Conservation (phyloP, 2,888 invertebrate genomes). For the Dryobotodes eremita region DNA sequence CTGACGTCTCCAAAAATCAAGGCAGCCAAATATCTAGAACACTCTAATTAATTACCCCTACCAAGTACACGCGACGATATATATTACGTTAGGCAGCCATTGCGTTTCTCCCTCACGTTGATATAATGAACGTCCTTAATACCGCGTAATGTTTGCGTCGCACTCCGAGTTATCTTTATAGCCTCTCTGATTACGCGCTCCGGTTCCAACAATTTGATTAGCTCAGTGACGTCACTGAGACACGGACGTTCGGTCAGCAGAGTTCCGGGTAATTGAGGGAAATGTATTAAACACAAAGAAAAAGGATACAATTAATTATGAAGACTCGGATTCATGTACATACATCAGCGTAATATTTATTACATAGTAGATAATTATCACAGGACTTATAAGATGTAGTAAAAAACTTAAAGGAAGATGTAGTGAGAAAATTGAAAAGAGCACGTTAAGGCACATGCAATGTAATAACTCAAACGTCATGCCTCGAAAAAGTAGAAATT, state of each 20-base stretch:
- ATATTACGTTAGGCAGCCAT: background rate
- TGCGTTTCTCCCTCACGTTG: background rate
- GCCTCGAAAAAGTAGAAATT: no score
- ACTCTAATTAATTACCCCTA: background rate
- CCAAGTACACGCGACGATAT: background rate
- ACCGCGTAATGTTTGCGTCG: background rate
- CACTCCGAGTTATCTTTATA: background rate
- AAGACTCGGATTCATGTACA: background rate
- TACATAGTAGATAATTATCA: background rate
- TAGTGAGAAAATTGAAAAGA: no score
- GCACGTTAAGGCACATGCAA: no score
- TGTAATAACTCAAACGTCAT: no score
- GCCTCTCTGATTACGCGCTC: slow-evolving; percentile 39
- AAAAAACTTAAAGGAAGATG: no score
- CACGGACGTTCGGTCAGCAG: slow-evolving; percentile 39
- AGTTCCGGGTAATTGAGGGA: slow-evolving; percentile 30
- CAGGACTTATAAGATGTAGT: background rate
- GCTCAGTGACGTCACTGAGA: slow-evolving; percentile 59
- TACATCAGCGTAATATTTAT: background rate
- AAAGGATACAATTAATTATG: slow-evolving; percentile 20
- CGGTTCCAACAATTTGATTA: slow-evolving; percentile 76
- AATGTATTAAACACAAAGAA: slow-evolving; percentile 11
- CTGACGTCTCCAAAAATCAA: background rate
- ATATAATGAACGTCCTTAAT: background rate
- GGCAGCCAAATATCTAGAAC: background rate